Base-by-base conservation (phyloP, 2,113 vertebrate species). In the Castor canadensis region DNA sequence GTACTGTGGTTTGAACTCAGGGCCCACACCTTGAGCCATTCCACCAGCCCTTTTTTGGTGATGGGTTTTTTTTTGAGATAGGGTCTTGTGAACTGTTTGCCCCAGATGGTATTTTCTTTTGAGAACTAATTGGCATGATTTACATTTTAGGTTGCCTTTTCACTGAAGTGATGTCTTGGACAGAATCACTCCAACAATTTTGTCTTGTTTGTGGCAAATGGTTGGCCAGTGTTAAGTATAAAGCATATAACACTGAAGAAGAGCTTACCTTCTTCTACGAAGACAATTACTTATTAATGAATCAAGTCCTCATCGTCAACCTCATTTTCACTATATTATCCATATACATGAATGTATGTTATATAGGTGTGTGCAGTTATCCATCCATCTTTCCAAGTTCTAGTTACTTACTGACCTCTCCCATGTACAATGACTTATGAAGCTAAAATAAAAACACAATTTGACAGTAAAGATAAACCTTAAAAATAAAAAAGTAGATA, bases 121-220 rank as follows among this genome's bases (percentile, higher is more conserved):
- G 32, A 58, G 15, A 22, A 69, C 40, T 79, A n/a, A 77, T 62
- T 11, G 1, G n/a, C 47, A 47, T 47, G n/a, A 52, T 67, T 52
- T 9, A 20, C n/a, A 60, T 60, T 90, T 96, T 72, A 88, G 80
- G 47, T 72, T 95, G 67, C 15, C 85, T 95, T 93, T 76, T 64
- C 62, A 67, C 6, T 88, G 69, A 75, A 84, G 8, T 49, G 9
- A 32, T 35, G 13, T 26, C 56, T 91, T 67, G 24, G 20, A 24
- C 20, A 35, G 28, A 91, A 26, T 71, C 32, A 49, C 35, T 9
- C 15, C 86, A 54, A 64, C 9, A 64, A 7, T 72, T 94, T 56
- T 64, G 7, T 64, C 11, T 79, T 56, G 24, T 49, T 91, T 77
- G 35, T 93, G 40, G 30, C 52, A 76, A 91, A 72, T n/a, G 56